A percentile compares a stretch with the other conserved stretches of the same genome.
phyloP scores from a whole-genome alignment of 2,888 invertebrate species.

The Perithous albicinctus region DNA sequence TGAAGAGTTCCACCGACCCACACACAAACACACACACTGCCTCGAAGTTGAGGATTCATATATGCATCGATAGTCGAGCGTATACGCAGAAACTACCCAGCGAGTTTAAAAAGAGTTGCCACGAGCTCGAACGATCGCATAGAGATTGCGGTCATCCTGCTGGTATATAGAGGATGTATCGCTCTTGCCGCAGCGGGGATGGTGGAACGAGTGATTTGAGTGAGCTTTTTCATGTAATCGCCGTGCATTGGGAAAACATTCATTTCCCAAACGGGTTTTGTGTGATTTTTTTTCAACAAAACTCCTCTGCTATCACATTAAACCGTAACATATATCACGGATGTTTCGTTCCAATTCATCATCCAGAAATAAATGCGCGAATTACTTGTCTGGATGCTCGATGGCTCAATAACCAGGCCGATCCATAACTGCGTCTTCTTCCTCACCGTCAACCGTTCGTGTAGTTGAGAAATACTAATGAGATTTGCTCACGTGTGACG shows the following conservation, averaged over 20 bases:
- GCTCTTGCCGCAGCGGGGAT: neutral
- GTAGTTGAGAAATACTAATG: neutral
- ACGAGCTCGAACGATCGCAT: slow-evolving; percentile 1
- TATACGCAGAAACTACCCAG: neutral
- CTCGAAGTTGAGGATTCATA: neutral
- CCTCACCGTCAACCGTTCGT: neutral
- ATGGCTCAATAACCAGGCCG: neutral
- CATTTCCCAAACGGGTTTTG: slow-evolving; percentile 15
- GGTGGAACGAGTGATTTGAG: slow-evolving; percentile 5
- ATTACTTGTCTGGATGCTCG: neutral
- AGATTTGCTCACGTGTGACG: slow-evolving; percentile 6
- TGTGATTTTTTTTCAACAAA: slow-evolving; percentile 18
- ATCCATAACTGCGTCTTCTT: neutral
- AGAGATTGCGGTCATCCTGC: slow-evolving; percentile 22
- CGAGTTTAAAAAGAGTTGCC: slow-evolving; percentile 21
- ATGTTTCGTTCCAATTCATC: slow-evolving; percentile 1
- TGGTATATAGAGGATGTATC: neutral
- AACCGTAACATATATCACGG: neutral
- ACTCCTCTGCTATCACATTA: neutral
- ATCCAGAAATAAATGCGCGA: neutral
- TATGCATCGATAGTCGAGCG: neutral
- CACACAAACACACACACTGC: neutral
- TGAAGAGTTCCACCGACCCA: neutral
- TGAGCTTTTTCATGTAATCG: slow-evolving; percentile 11
- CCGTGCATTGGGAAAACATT: slow-evolving; percentile 29